These are phyloP conservation scores for Panulirus ornatus DNA, from an alignment of 1,140 invertebrate species.

Conservation along the genomic window DNA sequence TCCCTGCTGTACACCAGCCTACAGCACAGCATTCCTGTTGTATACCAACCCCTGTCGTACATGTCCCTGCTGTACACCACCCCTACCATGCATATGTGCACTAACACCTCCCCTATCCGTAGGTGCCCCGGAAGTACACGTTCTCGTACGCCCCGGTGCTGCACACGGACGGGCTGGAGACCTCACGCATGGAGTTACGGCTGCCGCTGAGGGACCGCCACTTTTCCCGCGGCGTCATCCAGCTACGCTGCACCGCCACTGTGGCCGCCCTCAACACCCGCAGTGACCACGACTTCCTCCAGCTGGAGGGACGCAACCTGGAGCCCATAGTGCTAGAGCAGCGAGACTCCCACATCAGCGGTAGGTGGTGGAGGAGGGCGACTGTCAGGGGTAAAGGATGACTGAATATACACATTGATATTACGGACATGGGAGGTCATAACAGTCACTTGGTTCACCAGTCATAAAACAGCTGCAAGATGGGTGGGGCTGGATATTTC, in stretches of 20 bases:
- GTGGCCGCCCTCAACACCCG: slow-evolving; percentile 63
- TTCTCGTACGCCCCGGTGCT: slow-evolving; percentile 43
- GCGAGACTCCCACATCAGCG: slow-evolving; percentile 39
- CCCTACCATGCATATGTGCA: no score
- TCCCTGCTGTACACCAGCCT: no score
- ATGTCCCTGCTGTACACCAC: no score
- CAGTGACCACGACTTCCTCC: slow-evolving; percentile 57
- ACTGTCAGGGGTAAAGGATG: no score
- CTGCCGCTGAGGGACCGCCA: slow-evolving; percentile 37
- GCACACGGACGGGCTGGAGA: slow-evolving; percentile 52
- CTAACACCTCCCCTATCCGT: background rate
- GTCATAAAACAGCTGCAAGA: no score
- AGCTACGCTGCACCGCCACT: slow-evolving; percentile 51
- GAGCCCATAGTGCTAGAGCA: slow-evolving; percentile 51
- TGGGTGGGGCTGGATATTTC: no score
- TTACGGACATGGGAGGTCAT: no score
- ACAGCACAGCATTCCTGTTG: no score
- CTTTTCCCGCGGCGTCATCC: slow-evolving; percentile 52
- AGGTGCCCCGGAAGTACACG: slow-evolving; percentile 50
- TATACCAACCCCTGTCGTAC: no score
- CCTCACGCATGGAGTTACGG: slow-evolving; percentile 38
- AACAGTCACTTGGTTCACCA: no score
- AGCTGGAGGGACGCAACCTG: slow-evolving; percentile 43
- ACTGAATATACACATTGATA: no score
- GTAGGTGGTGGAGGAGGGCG: slow-evolving; percentile 6